These are phyloP conservation scores for Melipona bicolor DNA, from an alignment of 2,888 invertebrate species.

Conservation along the genomic window DNA sequence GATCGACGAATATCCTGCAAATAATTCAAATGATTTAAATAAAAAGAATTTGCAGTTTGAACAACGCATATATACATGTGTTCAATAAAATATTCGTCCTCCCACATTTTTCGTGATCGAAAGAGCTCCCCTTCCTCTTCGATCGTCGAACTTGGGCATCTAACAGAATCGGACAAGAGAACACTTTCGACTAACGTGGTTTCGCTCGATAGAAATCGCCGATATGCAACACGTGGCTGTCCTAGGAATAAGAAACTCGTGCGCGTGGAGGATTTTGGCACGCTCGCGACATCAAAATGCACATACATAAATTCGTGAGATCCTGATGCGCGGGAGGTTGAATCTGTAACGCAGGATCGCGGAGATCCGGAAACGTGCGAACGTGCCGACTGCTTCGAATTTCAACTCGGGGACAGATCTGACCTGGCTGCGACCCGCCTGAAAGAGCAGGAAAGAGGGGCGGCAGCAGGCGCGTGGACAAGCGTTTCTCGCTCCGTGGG, in stretches of 20 bases:
- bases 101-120: not conserved
- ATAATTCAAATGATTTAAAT: too few relatives aligned
- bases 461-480: conserved; percentile 57
- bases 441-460: conserved; percentile 18
- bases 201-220: conserved; percentile 30
- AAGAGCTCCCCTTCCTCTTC: not conserved
- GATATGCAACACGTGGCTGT: conserved; percentile 36
- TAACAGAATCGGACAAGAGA: conserved; percentile 45
- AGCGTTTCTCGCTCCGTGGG: conserved; percentile 5
- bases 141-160: conserved; percentile 8
- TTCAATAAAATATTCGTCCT: not conserved
- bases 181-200: conserved; percentile 36
- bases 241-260: not conserved
- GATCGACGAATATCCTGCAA: too few relatives aligned
- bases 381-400: conserved; percentile 40
- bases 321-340: conserved; percentile 66
- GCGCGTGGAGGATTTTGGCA: not conserved
- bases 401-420: conserved; percentile 46
- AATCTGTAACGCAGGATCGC: conserved; percentile 43
- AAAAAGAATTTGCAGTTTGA: too few relatives aligned
- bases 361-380: not conserved
- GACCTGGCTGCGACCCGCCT: conserved; percentile 63
- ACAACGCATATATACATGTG: not conserved
- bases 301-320: conserved; percentile 67
- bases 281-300: conserved; percentile 63